A percentile compares a stretch with the other conserved stretches of the same genome.
Evolutionary conservation across 2,113 vertebrate species (phyloP).

Genomic region (Gallinago paraguaiae): DNA sequence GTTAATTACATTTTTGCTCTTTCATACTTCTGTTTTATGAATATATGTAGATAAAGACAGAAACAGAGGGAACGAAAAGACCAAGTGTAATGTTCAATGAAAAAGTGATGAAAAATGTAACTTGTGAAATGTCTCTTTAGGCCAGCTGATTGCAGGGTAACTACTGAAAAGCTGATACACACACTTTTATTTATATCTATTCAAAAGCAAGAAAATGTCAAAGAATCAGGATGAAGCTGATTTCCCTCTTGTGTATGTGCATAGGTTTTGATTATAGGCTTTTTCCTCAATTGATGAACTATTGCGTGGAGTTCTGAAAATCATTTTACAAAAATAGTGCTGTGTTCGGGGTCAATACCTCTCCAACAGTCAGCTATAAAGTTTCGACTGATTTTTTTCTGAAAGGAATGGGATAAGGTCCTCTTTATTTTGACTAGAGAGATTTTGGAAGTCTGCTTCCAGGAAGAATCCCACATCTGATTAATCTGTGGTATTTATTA

Average conservation of each 20-base stretch:
- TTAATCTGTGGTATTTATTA: background rate
- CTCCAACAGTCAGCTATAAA: constrained; percentile 8
- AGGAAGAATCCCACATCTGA: background rate
- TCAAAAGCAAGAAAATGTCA: constrained; percentile 52
- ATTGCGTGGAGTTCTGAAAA: constrained; percentile 28
- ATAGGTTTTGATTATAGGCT: constrained; percentile 62
- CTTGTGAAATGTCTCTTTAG: constrained; percentile 63
- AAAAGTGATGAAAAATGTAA: constrained; percentile 16
- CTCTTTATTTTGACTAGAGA: background rate
- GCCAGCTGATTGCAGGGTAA: constrained; percentile 63
- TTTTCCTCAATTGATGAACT: constrained; percentile 44
- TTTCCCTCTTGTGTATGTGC: constrained; percentile 53
- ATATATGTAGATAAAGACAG: background rate
- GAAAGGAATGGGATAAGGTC: background rate
- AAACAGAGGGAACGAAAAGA: background rate
- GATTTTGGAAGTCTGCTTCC: background rate
- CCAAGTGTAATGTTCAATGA: background rate
- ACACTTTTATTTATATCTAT: constrained; percentile 51
- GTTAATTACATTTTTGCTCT: background rate
- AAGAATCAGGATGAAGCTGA: constrained; percentile 58
- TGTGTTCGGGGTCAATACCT: background rate
- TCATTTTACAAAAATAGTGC: constrained; percentile 30
- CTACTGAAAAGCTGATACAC: constrained; percentile 51
- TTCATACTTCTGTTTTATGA: background rate
- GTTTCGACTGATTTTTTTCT: background rate